Evolutionary conservation across 2,888 invertebrate genomes (phyloP), one percentile per base, ranked within the genome.

Genomic region (Phalera bucephala): DNA sequence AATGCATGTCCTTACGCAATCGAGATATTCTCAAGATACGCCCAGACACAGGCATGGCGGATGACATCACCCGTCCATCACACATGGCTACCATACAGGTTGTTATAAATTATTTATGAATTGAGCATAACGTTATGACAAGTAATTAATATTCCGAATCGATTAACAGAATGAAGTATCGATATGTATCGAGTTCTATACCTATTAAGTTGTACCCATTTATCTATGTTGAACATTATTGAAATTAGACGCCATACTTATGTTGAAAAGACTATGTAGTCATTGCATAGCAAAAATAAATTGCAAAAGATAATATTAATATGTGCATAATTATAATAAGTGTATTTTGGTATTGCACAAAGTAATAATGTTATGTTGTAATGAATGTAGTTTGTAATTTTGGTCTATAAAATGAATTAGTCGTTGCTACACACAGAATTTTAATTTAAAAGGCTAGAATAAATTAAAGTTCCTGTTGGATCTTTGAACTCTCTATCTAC

Each of bases 21-120:
- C 20, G 7, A 35, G 31, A 43, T 45, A 32, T 35, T 31, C 37
- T 20, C 14, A 3, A 45, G 47, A 45, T 59, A 38, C 31, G 36
- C 33, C 14, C 19, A 13, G 31, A 31, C 19, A 25, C 30, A 43
- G 29, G 10, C 30, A 36, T 38, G 15, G 33, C 21, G 12, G 14
- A 20, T 51, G 51, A 49, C 55, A 49, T 54, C 51, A 54, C 11
- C 26, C 33, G 7, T 9, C 34, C 27, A 44, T 31, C 40, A 21
- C 35, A 31, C 15, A 41, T 9, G 12, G 22, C 22, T 29, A n/a
- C 11, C 19, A 15, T 23, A 38, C 31, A 36, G 38, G 36, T 12
- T 23, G 44, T 5, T 30, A 40, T 38, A 15, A 28, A 44, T n/a
- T 52, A 39, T 49, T 33, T 29, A 44, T 28, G 31, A 13, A 14